Evolutionary conservation across 2,113 vertebrate species (phyloP).

Genomic region (Potamarius usumacintae): DNA sequence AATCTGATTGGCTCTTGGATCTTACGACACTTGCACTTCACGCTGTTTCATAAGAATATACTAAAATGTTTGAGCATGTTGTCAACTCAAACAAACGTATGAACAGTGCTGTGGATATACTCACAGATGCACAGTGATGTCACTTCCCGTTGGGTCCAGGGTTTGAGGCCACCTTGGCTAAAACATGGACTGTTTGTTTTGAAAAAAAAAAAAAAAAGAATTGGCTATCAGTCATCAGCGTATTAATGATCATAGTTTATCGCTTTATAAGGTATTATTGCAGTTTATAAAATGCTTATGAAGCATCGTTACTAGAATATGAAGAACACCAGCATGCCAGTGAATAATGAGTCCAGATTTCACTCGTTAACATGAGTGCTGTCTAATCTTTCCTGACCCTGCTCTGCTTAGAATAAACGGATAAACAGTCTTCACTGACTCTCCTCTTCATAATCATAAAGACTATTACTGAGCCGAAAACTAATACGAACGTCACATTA

Average conservation of each 20-base stretch:
- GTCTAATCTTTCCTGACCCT: neutral
- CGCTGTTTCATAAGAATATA: neutral
- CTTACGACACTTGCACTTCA: neutral
- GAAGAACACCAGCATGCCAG: too few relatives aligned
- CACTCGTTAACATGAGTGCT: neutral
- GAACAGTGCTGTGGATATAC: neutral
- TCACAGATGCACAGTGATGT: neutral
- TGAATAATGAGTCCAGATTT: neutral
- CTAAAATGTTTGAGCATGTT: too few relatives aligned
- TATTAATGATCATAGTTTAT: neutral
- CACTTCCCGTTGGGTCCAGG: neutral
- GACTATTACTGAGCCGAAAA: constrained; percentile 20
- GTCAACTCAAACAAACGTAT: neutral
- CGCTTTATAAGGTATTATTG: neutral
- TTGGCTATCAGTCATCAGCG: neutral
- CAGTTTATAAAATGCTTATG: neutral
- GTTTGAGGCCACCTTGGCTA: neutral
- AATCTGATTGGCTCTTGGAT: constrained; percentile 1
- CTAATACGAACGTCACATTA: constrained; percentile 29
- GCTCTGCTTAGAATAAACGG: neutral
- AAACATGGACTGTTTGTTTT: neutral
- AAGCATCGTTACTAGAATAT: neutral
- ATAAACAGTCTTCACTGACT: neutral
- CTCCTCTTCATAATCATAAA: neutral
- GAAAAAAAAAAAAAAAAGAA: neutral